Evolutionary conservation across 2,888 invertebrate species (phyloP).

Genomic region (Xestia xanthographa): DNA sequence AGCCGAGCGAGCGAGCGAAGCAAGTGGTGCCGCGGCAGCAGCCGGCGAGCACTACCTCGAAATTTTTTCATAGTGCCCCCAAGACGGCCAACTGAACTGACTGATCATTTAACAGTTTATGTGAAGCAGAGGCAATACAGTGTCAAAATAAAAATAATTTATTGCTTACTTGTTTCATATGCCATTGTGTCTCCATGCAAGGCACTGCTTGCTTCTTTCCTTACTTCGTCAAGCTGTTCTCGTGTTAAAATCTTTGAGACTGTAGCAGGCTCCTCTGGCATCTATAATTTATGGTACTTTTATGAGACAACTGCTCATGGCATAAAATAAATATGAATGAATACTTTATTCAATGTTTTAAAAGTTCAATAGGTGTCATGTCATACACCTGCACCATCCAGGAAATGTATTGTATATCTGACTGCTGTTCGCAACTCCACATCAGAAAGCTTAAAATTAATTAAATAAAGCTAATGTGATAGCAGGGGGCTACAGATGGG

Average conservation of each 20-base stretch:
- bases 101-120: too few relatives aligned
- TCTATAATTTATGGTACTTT: slow-evolving; percentile 73
- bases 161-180: slow-evolving; percentile 90
- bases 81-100: too few relatives aligned
- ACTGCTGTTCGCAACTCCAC: not conserved
- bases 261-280: slow-evolving; percentile 87
- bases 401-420: not conserved
- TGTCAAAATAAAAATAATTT: not conserved
- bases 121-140: not conserved
- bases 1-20: too few relatives aligned
- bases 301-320: not conserved
- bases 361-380: too few relatives aligned
- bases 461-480: not conserved
- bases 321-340: not conserved
- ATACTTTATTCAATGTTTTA: not conserved
- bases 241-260: slow-evolving; percentile 83
- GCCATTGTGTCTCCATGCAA: slow-evolving; percentile 92
- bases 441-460: too few relatives aligned
- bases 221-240: slow-evolving; percentile 90
- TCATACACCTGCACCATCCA: too few relatives aligned
- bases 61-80: too few relatives aligned
- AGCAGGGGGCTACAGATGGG: too few relatives aligned
- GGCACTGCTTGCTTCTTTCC: slow-evolving; percentile 92
- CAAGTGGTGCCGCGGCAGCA: too few relatives aligned
- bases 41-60: too few relatives aligned